These are phyloP conservation scores for Perodicticus potto DNA, from an alignment of 2,797 vertebrate genomes.

Conservation along the genomic window DNA sequence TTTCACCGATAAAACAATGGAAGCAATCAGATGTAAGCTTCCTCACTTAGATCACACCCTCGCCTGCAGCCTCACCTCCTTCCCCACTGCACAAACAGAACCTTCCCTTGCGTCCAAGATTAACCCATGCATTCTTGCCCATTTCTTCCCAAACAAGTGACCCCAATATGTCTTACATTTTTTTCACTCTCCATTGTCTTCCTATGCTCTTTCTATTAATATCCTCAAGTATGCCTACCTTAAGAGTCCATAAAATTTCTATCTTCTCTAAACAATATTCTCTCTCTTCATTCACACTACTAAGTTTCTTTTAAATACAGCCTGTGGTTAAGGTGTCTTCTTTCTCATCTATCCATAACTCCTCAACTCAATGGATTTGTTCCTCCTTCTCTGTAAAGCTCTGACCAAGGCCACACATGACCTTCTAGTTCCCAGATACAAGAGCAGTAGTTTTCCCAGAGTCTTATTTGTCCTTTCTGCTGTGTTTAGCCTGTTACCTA, in stretches of 20 bases:
- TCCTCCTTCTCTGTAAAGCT: not conserved
- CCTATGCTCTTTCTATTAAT: not conserved
- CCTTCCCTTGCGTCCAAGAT: not conserved
- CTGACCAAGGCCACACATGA: not conserved
- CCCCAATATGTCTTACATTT: not conserved
- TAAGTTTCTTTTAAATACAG: not conserved
- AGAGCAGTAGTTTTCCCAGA: not conserved
- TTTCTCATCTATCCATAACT: not conserved
- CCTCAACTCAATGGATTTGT: not conserved
- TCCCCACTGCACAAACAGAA: not conserved
- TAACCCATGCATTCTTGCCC: rapidly evolving
- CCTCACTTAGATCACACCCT: not conserved
- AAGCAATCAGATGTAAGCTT: not conserved
- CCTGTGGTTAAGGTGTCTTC: not conserved
- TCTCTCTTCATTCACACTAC: no score
- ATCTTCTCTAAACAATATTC: not conserved
- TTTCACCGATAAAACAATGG: not conserved
- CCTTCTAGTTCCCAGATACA: not conserved
- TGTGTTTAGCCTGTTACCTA: rapidly evolving
- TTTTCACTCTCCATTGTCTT: not conserved
- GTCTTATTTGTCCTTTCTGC: not conserved
- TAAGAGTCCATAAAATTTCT: not conserved
- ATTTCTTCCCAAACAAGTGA: not conserved
- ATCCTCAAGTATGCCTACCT: not conserved
- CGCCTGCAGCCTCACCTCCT: no score